These are phyloP conservation scores for Circaetus cinerascens DNA, from an alignment of 2,113 vertebrate genomes.

Conservation along the genomic window DNA sequence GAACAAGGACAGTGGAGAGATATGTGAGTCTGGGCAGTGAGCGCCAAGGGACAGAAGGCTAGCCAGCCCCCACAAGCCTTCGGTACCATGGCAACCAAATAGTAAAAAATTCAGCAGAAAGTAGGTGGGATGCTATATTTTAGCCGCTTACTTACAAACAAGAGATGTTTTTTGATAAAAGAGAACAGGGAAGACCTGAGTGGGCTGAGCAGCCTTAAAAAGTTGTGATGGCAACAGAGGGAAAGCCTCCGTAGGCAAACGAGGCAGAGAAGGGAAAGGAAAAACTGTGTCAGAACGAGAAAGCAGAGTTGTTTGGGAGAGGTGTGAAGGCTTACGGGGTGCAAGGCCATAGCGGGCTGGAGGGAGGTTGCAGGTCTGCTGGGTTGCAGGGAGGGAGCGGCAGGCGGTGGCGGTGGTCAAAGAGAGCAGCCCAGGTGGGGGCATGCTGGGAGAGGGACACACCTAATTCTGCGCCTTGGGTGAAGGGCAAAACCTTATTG, in stretches of 20 bases:
- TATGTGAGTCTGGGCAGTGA: background rate
- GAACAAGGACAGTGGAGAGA: background rate
- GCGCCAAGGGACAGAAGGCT: background rate
- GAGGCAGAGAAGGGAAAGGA: background rate
- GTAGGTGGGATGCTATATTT: background rate
- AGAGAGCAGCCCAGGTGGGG: background rate
- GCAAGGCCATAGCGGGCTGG: background rate
- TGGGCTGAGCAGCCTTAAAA: background rate
- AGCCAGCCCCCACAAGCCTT: background rate
- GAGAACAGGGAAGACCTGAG: background rate
- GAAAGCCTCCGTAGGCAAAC: background rate
- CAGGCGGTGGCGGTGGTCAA: background rate
- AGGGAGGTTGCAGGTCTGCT: background rate
- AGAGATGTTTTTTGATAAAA: background rate
- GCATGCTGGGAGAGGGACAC: background rate
- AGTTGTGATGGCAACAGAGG: background rate
- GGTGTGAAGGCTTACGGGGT: background rate
- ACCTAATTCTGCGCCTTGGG: fast-evolving
- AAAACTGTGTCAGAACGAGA: background rate
- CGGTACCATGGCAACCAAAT: background rate
- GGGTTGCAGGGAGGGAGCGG: background rate
- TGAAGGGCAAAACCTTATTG: background rate
- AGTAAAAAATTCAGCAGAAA: background rate
- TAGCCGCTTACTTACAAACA: background rate
- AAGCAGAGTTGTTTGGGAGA: background rate